Evolutionary conservation across 2,888 invertebrate species (phyloP), one percentile per base, ranked within the genome.

Genomic region (Zele albiditarsus): DNA sequence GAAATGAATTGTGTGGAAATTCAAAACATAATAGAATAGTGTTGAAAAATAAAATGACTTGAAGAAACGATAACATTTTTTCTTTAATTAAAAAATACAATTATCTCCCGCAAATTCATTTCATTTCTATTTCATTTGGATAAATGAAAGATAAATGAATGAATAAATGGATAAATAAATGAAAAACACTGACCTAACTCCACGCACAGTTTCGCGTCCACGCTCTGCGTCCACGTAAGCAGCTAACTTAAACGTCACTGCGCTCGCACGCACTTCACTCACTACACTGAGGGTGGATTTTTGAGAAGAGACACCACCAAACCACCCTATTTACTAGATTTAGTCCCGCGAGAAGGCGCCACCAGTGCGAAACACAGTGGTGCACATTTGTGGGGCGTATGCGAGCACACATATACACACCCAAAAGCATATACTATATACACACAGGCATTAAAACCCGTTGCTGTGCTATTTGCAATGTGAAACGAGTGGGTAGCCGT

Each of bases 251-350:
- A 81, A 81, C 83, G 83, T 77, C 84, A 82, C 84, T 86, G 86
- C 85, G 84, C 84, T 86, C 84, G 84, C 87, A 87, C 88, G 87
- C 88, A 89, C 89, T 84, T 84, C 84, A 85, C 84, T 83, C 84
- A 82, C 71, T 63, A 72, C 53, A 60, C 71, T 65, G 71, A 49
- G 46, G 58, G 46, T 63, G 71, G 63, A 65, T 65, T 65, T 65
- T 79, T 83, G 80, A 73, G 57, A 77, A 83, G 80, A 76, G 86
- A 85, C 85, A 84, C 82, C 82, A 83, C 79, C 63, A 72, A 62
- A 77, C 79, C 31, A 71, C 72, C n/a, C 20, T 2, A 20, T 20
- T 23, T 6, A 8, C 3, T 23, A 20, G 20, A 53, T 20, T 8
- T 23, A 63, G 14, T 58, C 23, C 49, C 80, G 67, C 74, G 72